These are phyloP conservation scores for Exocentrus adspersus DNA, from an alignment of 2,888 invertebrate species.

Conservation along the genomic window DNA sequence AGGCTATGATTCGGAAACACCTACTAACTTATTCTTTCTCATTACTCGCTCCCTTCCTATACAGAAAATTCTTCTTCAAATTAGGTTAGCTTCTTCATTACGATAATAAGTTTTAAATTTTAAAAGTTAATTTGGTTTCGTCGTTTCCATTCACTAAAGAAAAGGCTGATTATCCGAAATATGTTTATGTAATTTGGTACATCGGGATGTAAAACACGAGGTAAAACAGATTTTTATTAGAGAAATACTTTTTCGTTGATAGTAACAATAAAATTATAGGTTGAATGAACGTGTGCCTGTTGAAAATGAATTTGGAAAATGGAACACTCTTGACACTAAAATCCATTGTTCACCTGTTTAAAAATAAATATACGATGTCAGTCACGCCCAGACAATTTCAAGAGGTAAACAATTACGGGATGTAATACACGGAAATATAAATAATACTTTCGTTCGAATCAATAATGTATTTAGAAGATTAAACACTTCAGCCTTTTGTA, in stretches of 20 bases:
- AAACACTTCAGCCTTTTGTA: neutral
- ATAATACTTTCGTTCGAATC: neutral
- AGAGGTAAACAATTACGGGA: neutral
- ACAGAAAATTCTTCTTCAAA: constrained; percentile 57
- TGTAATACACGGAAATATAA: neutral
- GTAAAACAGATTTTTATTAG: no score
- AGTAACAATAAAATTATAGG: no score
- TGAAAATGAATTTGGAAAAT: no score
- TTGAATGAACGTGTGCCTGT: no score
- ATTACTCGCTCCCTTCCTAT: constrained; percentile 55
- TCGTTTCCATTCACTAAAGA: constrained; percentile 2
- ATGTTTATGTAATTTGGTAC: no score
- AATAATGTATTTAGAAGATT: neutral
- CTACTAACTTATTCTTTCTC: constrained; percentile 58
- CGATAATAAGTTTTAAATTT: constrained; percentile 57
- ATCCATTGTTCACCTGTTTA: neutral
- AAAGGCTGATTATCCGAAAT: neutral
- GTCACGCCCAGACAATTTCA: neutral
- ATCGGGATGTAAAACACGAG: no score
- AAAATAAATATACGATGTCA: neutral
- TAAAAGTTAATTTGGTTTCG: constrained; percentile 40
- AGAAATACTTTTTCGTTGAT: no score
- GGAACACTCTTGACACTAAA: neutral
- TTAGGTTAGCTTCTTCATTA: constrained; percentile 60
- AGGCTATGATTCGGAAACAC: constrained; percentile 19